phyloP scores from a whole-genome alignment of 2,888 invertebrate genomes.

The Adelognathus sp. region DNA sequence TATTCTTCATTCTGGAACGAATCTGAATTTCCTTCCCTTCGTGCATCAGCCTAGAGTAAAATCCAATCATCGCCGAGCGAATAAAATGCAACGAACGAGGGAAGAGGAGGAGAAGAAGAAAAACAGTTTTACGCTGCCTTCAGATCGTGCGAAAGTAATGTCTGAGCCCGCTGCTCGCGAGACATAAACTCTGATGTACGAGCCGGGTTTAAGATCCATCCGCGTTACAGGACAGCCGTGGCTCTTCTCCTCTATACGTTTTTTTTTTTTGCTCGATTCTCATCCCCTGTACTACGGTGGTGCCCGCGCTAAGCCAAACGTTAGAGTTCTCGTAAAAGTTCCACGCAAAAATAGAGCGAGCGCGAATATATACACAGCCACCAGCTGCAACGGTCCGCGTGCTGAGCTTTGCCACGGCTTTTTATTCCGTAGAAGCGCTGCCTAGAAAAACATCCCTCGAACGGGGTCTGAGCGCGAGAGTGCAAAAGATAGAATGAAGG shows the following conservation, averaged over 20 bases:
- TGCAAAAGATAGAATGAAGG: neutral
- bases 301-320: constrained; percentile 3
- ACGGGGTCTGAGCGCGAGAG: neutral
- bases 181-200: constrained; percentile 4
- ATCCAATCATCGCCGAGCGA: neutral
- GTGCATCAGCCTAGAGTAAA: neutral
- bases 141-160: neutral
- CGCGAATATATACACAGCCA: neutral
- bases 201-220: constrained; percentile 2
- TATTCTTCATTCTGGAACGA: too few species aligned
- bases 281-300: neutral
- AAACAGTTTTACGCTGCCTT: neutral
- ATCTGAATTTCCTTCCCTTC: too few species aligned
- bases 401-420: neutral
- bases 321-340: constrained; percentile 26
- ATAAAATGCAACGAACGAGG: neutral
- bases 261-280: neutral
- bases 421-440: constrained; percentile 8
- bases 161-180: neutral
- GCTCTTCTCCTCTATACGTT: neutral
- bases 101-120: neutral
- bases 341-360: constrained; percentile 25
- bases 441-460: neutral
- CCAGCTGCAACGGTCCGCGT: neutral
- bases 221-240: neutral